phyloP scores from a whole-genome alignment of 2,113 vertebrate genomes.

The Antechinus stuartii region DNA sequence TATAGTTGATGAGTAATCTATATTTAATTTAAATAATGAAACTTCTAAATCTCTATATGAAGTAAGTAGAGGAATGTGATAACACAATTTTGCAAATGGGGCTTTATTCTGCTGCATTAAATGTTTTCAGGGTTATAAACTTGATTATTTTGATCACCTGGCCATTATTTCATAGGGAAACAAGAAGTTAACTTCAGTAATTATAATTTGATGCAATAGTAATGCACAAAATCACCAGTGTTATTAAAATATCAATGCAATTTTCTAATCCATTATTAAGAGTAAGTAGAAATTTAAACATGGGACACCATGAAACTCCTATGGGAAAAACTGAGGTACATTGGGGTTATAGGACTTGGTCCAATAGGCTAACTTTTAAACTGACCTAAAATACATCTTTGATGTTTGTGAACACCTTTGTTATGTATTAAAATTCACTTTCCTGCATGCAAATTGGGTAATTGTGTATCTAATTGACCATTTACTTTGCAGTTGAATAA shows the following conservation, averaged over 20 bases:
- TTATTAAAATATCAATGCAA: background rate
- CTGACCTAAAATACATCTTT: slow-evolving; percentile 3
- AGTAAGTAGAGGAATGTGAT: background rate
- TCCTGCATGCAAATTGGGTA: slow-evolving; percentile 68
- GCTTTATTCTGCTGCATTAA: background rate
- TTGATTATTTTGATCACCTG: background rate
- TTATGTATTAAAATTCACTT: slow-evolving; percentile 65
- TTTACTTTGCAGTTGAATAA: slow-evolving; percentile 74
- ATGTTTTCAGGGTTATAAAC: background rate
- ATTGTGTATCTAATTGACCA: slow-evolving; percentile 76
- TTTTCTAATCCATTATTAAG: slow-evolving; percentile 20
- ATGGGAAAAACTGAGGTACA: background rate
- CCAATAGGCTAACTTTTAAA: slow-evolving; percentile 9
- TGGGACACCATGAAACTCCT: background rate
- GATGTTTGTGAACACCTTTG: slow-evolving; percentile 55
- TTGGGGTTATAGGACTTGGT: slow-evolving; percentile 9
- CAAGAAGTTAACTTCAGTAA: background rate
- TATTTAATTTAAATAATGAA: background rate
- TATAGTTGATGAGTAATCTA: background rate
- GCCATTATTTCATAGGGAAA: background rate
- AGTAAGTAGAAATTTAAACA: background rate
- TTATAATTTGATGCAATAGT: background rate
- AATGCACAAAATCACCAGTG: background rate
- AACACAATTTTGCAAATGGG: background rate
- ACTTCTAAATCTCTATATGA: background rate